Conservation (phyloP, 2,797 vertebrate genomes). For the Platalea minor region DNA sequence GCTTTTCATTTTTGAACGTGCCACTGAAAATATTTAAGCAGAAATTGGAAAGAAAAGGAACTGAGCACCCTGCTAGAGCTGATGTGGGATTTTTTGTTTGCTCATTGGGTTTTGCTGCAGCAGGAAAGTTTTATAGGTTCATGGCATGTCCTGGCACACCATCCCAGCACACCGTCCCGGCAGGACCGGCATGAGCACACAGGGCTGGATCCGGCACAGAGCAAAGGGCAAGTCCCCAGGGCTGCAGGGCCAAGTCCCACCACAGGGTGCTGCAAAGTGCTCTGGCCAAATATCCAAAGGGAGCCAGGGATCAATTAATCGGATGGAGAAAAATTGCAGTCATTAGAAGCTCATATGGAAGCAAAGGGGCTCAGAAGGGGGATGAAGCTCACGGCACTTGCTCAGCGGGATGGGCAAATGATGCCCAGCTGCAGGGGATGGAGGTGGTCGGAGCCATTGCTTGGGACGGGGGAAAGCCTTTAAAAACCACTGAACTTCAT, state of each 20-base stretch:
- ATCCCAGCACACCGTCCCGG: accelerated
- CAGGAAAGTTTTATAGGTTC: background rate
- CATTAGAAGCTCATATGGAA: background rate
- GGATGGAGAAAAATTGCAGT: background rate
- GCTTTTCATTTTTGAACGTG: background rate
- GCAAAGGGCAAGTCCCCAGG: background rate
- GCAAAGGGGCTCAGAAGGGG: background rate
- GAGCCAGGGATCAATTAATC: background rate
- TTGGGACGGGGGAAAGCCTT: background rate
- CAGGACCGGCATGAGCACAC: accelerated
- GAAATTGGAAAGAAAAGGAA: background rate
- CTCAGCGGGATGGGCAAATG: accelerated
- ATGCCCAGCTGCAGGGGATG: background rate
- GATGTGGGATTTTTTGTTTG: background rate
- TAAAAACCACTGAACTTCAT: background rate
- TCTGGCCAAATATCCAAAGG: background rate
- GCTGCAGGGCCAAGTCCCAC: background rate
- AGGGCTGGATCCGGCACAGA: background rate
- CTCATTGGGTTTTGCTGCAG: background rate
- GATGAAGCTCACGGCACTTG: background rate
- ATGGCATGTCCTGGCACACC: background rate
- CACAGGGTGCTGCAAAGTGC: background rate
- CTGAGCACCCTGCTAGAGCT: background rate
- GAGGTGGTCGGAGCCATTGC: accelerated
- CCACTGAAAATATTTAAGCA: background rate